These are phyloP conservation scores for Tillus elongatus DNA, from an alignment of 2,888 invertebrate genomes.

Conservation along the genomic window DNA sequence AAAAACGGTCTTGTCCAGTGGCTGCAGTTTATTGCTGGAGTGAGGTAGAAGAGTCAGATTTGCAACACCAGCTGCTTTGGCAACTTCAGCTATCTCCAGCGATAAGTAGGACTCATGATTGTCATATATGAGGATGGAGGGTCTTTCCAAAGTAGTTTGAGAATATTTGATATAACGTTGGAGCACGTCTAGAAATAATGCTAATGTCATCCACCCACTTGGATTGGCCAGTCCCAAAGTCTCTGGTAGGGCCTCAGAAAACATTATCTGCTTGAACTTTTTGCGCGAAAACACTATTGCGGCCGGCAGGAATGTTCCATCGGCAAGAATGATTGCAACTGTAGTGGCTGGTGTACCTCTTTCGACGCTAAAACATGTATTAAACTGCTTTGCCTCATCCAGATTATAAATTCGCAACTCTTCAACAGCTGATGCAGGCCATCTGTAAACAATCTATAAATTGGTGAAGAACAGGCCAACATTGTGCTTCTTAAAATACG, in stretches of 20 bases:
- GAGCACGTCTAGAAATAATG: slow-evolving; percentile 25
- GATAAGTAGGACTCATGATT: slow-evolving; percentile 31
- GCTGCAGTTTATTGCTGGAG: slow-evolving; percentile 10
- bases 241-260: slow-evolving; percentile 31
- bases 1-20: neutral
- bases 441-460: no score
- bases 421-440: no score
- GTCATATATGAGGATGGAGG: slow-evolving; percentile 28
- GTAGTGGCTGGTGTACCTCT: slow-evolving; percentile 32
- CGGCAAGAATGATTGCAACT: slow-evolving; percentile 28
- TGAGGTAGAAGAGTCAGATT: slow-evolving; percentile 27
- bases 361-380: no score
- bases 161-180: no score
- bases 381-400: no score
- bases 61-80: slow-evolving; percentile 34
- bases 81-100: slow-evolving; percentile 23
- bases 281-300: slow-evolving; percentile 33
- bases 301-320: slow-evolving; percentile 23
- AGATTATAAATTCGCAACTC: no score
- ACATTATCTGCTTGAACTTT: slow-evolving; percentile 28
- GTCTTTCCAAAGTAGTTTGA: slow-evolving; percentile 26
- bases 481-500: no score
- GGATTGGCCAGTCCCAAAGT: slow-evolving; percentile 31
- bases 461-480: no score
- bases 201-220: slow-evolving; percentile 34